Evolutionary conservation across 2,113 vertebrate species (phyloP), one percentile per base, ranked within the genome.

Genomic region (Tragulus kanchil): DNA sequence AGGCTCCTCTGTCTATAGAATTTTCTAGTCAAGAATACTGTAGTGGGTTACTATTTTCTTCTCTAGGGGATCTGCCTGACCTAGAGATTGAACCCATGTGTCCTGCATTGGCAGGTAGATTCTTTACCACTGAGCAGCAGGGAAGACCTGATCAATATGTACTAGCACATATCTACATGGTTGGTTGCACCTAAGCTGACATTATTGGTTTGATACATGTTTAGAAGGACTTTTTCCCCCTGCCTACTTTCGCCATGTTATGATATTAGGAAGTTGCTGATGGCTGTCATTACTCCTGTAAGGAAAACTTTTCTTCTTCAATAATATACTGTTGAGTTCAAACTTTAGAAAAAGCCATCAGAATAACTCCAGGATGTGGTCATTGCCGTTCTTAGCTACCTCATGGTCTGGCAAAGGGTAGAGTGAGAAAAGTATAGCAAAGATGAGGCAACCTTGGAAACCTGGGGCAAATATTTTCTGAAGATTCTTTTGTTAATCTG

Each of bases 371-470:
- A 95, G 73, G 93, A 93, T 98, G 78, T 77, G 64, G 67, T 96
- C 87, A 92, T 96, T 90, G 36, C 54, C 84, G 13, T 94, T 92
- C 75, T 96, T 89, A 92, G 82, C 87, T 96, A 97, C 84, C 69
- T 98, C 93, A 96, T 96, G 59, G 31, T 95, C 85, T 98, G 96
- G 95, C 88, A 96, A 95, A 50, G 45, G 8, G 61, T 16, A 42
- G 85, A 88, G 36, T 96, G 83, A 96, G 91, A 93, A 94, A 90
- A 96, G 26, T 58, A 67, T 21, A 94, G 58, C 42, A 58, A 92
- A 85, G 45, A 94, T 96, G 95, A 98, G 89, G 86, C 89, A 94
- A 81, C 81, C 96, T 92, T 96, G 69, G 95, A 97, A 97, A 97
- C 79, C 56, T 0, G 5, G 69, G 65, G 48, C 90, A 95, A 94